These are phyloP conservation scores for Cantharis rufa DNA, from an alignment of 2,888 invertebrate genomes.

Conservation along the genomic window DNA sequence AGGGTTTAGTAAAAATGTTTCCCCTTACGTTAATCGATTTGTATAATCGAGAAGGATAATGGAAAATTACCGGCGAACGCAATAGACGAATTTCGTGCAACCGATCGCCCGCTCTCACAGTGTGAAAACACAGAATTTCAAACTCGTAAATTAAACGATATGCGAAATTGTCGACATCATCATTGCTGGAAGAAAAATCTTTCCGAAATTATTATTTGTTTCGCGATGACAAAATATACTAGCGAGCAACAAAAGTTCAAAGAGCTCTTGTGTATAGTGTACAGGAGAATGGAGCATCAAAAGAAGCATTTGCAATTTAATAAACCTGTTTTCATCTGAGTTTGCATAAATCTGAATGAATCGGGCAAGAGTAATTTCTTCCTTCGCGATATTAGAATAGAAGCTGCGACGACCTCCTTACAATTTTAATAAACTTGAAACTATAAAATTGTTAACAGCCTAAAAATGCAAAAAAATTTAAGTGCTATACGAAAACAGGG, in stretches of 20 bases:
- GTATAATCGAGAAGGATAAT: background rate
- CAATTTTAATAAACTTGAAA: background rate
- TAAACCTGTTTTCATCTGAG: constrained; percentile 2
- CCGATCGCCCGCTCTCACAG: background rate
- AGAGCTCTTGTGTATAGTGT: background rate
- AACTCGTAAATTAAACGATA: background rate
- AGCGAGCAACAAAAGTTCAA: background rate
- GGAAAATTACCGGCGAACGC: background rate
- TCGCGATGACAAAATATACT: background rate
- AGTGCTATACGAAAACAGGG: background rate
- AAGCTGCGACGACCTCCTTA: background rate
- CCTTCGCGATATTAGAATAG: background rate
- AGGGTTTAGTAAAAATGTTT: background rate
- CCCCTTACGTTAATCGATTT: background rate
- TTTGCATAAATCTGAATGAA: constrained; percentile 2
- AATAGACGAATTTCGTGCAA: background rate
- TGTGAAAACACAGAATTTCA: background rate
- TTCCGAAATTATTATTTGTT: background rate
- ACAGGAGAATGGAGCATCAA: background rate
- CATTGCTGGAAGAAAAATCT: background rate
- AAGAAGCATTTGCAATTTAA: constrained; percentile 3
- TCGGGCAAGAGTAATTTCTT: background rate
- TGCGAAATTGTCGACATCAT: background rate
- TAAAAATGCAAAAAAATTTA: background rate
- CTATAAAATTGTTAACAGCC: background rate